Percentiles rank a stretch among this genome's conserved stretches.
phyloP scores from a whole-genome alignment of 2,113 vertebrate genomes.

The Odobenus rosmarus region DNA sequence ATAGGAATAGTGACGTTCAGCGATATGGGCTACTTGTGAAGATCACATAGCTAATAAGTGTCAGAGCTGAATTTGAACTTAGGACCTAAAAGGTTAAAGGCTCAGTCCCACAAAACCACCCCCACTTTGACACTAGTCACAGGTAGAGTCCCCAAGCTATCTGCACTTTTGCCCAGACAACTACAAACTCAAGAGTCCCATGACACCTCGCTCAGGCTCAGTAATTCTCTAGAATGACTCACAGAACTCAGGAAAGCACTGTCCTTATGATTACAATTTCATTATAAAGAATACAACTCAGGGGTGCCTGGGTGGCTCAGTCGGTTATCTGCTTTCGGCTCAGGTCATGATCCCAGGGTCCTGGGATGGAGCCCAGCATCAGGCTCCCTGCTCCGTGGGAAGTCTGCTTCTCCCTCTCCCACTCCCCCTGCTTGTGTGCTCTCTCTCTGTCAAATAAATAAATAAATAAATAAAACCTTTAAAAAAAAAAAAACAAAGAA shows the following conservation, averaged over 20 bases:
- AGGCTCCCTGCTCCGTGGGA: too few relatives aligned
- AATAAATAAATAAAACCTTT: too few relatives aligned
- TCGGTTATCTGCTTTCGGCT: background rate
- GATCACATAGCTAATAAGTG: background rate
- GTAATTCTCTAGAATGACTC: background rate
- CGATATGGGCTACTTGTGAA: background rate
- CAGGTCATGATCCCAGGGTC: background rate
- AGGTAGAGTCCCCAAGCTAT: background rate
- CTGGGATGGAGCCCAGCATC: background rate
- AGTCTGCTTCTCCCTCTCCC: too few relatives aligned
- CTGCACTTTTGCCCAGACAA: background rate
- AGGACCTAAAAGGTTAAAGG: background rate
- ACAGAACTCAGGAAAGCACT: background rate
- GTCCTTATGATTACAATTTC: background rate
- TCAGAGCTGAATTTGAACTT: background rate
- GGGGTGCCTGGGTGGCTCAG: background rate
- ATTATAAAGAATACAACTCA: background rate
- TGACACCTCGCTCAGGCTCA: background rate
- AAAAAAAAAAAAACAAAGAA: too few relatives aligned
- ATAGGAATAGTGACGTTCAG: background rate
- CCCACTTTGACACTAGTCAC: background rate
- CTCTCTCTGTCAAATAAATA: background rate
- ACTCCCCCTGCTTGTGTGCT: too few relatives aligned
- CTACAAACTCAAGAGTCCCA: background rate
- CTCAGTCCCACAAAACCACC: background rate